A percentile compares a stretch with the other conserved stretches of the same genome.
Evolutionary conservation across 2,113 vertebrate genomes (phyloP).

Genomic region (Serinus canaria): DNA sequence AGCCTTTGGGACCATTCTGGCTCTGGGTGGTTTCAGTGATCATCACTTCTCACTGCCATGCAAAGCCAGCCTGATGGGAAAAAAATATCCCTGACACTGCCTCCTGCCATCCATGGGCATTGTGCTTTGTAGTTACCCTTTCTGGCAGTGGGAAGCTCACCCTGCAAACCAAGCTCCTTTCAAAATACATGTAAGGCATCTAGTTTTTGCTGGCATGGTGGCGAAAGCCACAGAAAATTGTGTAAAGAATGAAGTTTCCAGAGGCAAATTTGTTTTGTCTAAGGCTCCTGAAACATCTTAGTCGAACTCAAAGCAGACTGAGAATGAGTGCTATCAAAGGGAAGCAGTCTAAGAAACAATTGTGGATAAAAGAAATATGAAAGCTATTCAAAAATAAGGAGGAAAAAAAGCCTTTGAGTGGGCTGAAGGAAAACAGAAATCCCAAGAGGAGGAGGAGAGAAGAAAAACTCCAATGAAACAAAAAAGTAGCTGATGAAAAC

Average conservation of each 20-base stretch:
- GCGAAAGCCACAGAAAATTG: conserved; percentile 36
- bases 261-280: conserved; percentile 38
- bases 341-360: conserved; percentile 22
- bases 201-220: background rate
- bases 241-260: conserved; percentile 52
- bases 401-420: background rate
- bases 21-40: background rate
- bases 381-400: background rate
- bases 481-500: background rate
- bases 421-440: conserved; percentile 30
- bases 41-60: background rate
- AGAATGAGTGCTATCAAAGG: background rate
- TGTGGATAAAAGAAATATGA: conserved; percentile 32
- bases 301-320: background rate
- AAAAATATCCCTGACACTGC: background rate
- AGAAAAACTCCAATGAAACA: background rate
- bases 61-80: background rate
- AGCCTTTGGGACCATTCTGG: accelerated
- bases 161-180: background rate
- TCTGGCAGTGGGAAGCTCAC: background rate
- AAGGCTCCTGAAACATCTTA: background rate
- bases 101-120: background rate
- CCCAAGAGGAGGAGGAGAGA: conserved; percentile 7
- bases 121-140: background rate
- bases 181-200: background rate